A percentile compares a stretch with the other conserved stretches of the same genome.
phyloP scores from a whole-genome alignment of 1,140 invertebrate species.

The Drosophila lini region DNA sequence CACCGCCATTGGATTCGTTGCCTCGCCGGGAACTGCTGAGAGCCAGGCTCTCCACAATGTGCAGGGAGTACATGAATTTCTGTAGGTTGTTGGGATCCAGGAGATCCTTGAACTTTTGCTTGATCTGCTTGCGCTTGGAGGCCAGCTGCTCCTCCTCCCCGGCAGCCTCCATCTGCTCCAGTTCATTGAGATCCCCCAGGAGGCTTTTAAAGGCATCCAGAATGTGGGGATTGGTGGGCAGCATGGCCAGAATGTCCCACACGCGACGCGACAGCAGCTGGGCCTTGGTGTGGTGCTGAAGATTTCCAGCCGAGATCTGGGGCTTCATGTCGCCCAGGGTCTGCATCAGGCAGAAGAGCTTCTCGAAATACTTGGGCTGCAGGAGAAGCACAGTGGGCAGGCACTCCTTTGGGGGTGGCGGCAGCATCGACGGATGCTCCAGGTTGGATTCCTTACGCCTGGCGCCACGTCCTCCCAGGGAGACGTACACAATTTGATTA shows the following conservation, averaged over 20 bases:
- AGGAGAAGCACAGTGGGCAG: conserved; percentile 94
- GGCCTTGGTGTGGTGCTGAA: conserved; percentile 94
- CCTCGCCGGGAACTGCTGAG: conserved; percentile 56
- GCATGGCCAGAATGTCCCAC: conserved; percentile 96
- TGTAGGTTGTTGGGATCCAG: conserved; percentile 95
- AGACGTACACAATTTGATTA: conserved; percentile 94
- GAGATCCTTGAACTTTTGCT: conserved; percentile 88
- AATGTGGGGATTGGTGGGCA: conserved; percentile 94
- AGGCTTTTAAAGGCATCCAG: conserved; percentile 93
- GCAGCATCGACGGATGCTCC: conserved; percentile 91
- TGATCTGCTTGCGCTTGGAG: conserved; percentile 74
- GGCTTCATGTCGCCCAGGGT: conserved; percentile 93
- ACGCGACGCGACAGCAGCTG: conserved; percentile 94
- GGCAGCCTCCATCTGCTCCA: conserved; percentile 53
- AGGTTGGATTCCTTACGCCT: conserved; percentile 88
- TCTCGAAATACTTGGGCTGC: conserved; percentile 94
- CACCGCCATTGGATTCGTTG: conserved; percentile 60
- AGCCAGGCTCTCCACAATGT: conserved; percentile 91
- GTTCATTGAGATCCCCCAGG: conserved; percentile 84
- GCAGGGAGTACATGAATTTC: conserved; percentile 97
- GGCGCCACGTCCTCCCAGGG: conserved; percentile 91
- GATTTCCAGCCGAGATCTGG: conserved; percentile 87
- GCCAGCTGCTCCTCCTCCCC: conserved; percentile 64
- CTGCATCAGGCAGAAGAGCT: conserved; percentile 95
- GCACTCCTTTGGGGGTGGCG: conserved; percentile 91